phyloP scores from a whole-genome alignment of 2,113 vertebrate genomes.

The Montifringilla adamsi region DNA sequence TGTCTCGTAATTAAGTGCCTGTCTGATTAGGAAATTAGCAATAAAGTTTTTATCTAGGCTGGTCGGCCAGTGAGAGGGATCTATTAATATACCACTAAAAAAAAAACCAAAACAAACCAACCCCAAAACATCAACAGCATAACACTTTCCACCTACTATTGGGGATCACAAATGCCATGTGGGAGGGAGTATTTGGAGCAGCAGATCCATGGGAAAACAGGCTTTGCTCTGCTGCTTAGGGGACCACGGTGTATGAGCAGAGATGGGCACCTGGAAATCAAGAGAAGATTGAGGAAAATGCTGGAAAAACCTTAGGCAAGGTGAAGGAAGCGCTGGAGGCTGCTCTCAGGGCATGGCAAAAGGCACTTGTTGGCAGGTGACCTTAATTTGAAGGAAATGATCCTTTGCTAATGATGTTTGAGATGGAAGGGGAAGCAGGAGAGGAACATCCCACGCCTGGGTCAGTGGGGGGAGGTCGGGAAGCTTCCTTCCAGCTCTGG shows the following conservation, averaged over 20 bases:
- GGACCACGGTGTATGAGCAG: accelerated
- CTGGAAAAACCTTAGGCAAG: background rate
- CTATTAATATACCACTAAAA: conserved; percentile 38
- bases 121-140: background rate
- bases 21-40: conserved; percentile 38
- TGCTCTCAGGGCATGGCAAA: background rate
- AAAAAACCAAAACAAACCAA: background rate
- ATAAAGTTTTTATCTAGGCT: conserved; percentile 18
- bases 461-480: accelerated
- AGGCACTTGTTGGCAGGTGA: background rate
- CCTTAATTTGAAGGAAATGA: background rate
- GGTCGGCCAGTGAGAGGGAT: background rate
- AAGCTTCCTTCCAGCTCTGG: background rate
- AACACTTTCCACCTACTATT: conserved; percentile 14
- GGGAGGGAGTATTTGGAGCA: background rate
- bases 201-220: background rate
- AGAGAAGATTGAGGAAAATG: background rate
- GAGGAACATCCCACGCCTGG: background rate
- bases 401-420: background rate
- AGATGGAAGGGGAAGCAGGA: background rate
- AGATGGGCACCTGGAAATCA: background rate
- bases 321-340: background rate
- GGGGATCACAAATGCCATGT: background rate
- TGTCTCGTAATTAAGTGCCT: background rate
- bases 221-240: background rate